Percentiles rank a stretch among this genome's conserved stretches.
These are phyloP conservation scores for Myocastor coypus DNA, from an alignment of 2,113 vertebrate species.

Conservation along the genomic window DNA sequence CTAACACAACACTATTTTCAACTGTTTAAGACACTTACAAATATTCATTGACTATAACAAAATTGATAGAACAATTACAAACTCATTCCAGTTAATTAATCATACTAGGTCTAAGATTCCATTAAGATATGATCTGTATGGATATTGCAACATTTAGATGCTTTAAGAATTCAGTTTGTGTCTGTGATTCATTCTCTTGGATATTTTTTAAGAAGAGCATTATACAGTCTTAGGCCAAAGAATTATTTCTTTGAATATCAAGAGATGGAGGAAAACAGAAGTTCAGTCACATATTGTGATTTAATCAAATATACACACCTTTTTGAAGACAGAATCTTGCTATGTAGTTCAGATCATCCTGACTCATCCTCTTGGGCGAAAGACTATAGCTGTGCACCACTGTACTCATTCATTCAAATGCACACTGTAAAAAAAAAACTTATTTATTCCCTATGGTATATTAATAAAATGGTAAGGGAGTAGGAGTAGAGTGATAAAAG, in stretches of 20 bases:
- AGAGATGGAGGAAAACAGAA: constrained; percentile 1
- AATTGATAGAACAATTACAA: constrained; percentile 12
- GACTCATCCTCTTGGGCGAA: neutral
- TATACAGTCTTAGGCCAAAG: neutral
- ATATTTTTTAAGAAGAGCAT: neutral
- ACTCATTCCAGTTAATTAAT: constrained; percentile 28
- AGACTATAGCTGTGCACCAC: neutral
- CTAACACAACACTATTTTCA: constrained; percentile 6
- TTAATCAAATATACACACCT: neutral
- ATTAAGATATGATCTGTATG: constrained; percentile 29
- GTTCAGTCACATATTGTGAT: neutral
- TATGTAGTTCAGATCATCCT: neutral
- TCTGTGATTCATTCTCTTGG: constrained; percentile 12
- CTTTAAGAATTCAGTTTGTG: constrained; percentile 37
- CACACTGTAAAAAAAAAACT: neutral
- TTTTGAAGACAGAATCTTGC: neutral
- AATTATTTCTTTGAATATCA: constrained; percentile 2
- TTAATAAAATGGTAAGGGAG: neutral
- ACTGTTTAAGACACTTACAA: constrained; percentile 51
- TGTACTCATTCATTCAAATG: neutral
- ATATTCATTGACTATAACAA: neutral
- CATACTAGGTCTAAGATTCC: neutral
- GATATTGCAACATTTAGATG: neutral
- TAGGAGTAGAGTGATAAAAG: neutral
- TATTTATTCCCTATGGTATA: neutral